Evolutionary conservation across 2,888 invertebrate genomes (phyloP).

Genomic region (Electrophaes corylata): DNA sequence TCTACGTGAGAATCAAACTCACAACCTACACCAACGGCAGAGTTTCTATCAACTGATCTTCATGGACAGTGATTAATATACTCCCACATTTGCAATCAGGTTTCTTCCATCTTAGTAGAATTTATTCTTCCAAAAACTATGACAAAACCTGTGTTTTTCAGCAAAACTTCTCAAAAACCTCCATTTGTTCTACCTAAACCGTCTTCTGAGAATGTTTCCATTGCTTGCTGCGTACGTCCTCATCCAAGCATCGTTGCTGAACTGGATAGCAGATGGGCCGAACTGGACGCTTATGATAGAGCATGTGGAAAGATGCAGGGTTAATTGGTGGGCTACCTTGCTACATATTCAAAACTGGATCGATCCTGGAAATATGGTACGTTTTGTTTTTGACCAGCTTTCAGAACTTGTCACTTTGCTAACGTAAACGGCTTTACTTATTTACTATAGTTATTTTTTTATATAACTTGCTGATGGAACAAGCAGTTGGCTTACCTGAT

Average conservation of each 20-base stretch:
- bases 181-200: slow-evolving; percentile 67
- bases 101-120: too few relatives aligned
- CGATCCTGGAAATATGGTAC: slow-evolving; percentile 49
- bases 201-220: slow-evolving; percentile 67
- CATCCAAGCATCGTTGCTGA: slow-evolving; percentile 59
- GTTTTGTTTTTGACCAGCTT: background rate
- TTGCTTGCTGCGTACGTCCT: slow-evolving; percentile 56
- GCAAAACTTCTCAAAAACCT: slow-evolving; percentile 58
- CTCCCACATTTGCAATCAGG: too few relatives aligned
- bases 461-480: too few relatives aligned
- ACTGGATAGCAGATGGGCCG: slow-evolving; percentile 62
- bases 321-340: slow-evolving; percentile 66
- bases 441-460: too few relatives aligned
- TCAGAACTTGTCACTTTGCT: too few relatives aligned
- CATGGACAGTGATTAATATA: too few relatives aligned
- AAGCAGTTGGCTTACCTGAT: too few relatives aligned
- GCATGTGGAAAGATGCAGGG: slow-evolving; percentile 52
- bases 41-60: too few relatives aligned
- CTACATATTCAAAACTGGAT: slow-evolving; percentile 64
- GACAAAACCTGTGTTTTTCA: slow-evolving; percentile 43
- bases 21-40: too few relatives aligned
- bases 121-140: background rate
- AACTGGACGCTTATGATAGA: slow-evolving; percentile 46
- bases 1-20: too few relatives aligned
- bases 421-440: too few relatives aligned